phyloP scores from a whole-genome alignment of 2,113 vertebrate species.

The Oreochromis niloticus region DNA sequence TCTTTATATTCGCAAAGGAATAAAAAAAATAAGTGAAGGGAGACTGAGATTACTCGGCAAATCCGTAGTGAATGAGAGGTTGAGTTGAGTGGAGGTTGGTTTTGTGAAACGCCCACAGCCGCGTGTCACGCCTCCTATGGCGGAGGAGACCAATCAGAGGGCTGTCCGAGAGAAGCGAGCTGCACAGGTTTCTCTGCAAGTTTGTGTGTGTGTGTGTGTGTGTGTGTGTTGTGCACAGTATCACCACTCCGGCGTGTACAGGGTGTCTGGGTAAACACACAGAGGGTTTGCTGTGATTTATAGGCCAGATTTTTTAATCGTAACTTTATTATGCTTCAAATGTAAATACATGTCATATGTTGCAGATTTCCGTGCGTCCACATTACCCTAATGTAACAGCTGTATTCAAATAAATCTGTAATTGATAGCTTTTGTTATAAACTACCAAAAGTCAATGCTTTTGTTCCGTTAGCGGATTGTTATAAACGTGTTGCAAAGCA shows the following conservation, averaged over 20 bases:
- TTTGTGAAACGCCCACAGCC: slow-evolving; percentile 54
- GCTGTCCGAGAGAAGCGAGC: slow-evolving; percentile 36
- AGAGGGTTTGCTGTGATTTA: not conserved
- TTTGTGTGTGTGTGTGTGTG: not conserved
- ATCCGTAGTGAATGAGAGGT: slow-evolving; percentile 55
- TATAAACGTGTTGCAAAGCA: not conserved
- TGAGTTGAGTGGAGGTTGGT: slow-evolving; percentile 8
- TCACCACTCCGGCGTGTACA: not conserved
- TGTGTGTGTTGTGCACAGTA: not conserved
- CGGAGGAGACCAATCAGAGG: slow-evolving; percentile 39
- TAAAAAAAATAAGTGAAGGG: not conserved
- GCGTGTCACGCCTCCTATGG: not conserved
- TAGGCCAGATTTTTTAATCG: not conserved
- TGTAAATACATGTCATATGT: not conserved
- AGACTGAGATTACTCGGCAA: not conserved
- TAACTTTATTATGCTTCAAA: not conserved
- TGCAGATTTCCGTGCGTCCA: not conserved
- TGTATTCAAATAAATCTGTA: not conserved
- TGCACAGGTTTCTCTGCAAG: not conserved
- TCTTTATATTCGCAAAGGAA: not conserved
- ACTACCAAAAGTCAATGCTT: not conserved
- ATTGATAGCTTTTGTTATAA: not conserved
- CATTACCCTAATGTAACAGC: not conserved
- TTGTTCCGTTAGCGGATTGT: not conserved
- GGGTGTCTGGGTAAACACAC: not conserved